A percentile compares a stretch with the other conserved stretches of the same genome.
Evolutionary conservation across 2,888 invertebrate species (phyloP).

Genomic region (Microctonus hyperodae): DNA sequence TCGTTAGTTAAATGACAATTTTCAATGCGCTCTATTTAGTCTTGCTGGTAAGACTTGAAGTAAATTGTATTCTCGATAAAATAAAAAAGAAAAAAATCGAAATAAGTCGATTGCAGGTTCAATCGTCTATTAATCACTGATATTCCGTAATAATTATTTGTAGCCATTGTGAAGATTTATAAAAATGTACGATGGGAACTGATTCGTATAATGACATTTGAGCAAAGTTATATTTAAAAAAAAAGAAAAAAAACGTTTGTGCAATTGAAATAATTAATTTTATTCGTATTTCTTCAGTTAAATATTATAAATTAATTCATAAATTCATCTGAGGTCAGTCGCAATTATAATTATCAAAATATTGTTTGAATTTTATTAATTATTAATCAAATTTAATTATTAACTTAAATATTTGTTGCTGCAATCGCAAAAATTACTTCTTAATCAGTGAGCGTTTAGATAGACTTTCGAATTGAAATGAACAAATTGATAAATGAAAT

Average conservation of each 20-base stretch:
- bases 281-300: neutral
- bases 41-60: neutral
- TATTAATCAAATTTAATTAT: neutral
- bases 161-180: neutral
- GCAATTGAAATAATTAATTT: neutral
- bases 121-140: conserved; percentile 38
- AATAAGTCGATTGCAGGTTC: conserved; percentile 56
- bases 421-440: neutral
- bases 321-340: neutral
- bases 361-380: too few relatives aligned
- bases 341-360: neutral
- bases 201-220: too few relatives aligned
- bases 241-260: too few relatives aligned
- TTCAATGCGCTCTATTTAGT: conserved; percentile 13
- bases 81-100: too few relatives aligned
- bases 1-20: neutral
- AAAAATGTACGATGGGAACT: neutral
- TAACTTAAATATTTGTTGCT: neutral
- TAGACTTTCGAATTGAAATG: neutral
- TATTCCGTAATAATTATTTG: neutral
- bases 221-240: too few relatives aligned
- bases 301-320: neutral
- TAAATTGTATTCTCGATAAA: neutral
- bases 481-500: neutral
- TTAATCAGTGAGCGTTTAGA: neutral